Conservation (phyloP, 2,888 invertebrate species). For the Scaptomyza reducta region DNA sequence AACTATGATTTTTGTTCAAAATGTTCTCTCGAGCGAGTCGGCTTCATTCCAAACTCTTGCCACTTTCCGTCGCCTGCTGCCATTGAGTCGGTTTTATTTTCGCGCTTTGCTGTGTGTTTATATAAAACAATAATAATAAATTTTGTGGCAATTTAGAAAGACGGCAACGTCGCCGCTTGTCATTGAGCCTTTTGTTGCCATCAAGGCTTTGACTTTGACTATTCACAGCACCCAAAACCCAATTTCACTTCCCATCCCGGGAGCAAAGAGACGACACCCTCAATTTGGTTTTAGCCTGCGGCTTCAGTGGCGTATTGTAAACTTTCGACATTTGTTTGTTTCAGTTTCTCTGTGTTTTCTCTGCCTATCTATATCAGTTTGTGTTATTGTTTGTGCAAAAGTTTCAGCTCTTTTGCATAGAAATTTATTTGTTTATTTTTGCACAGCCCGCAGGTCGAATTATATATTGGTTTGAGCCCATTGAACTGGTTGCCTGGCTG, state of each 20-base stretch:
- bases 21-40: neutral
- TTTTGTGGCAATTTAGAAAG: slow-evolving; percentile 66
- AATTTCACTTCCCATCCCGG: slow-evolving; percentile 2
- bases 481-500: slow-evolving; percentile 55
- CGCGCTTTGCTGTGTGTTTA: slow-evolving; percentile 67
- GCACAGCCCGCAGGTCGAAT: slow-evolving; percentile 40
- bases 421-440: slow-evolving; percentile 70
- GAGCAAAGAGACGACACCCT: slow-evolving; percentile 12
- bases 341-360: slow-evolving; percentile 15
- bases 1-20: slow-evolving; percentile 22
- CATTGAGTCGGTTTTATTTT: slow-evolving; percentile 56
- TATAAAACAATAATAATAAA: slow-evolving; percentile 76
- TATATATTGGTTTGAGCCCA: slow-evolving; percentile 44
- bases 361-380: slow-evolving; percentile 15
- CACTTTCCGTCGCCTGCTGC: neutral
- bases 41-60: neutral
- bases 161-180: slow-evolving; percentile 16
- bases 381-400: slow-evolving; percentile 50
- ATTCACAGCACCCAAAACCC: slow-evolving; percentile 11
- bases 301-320: slow-evolving; percentile 58
- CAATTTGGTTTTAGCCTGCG: slow-evolving; percentile 35
- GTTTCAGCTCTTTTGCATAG: slow-evolving; percentile 64
- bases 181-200: slow-evolving; percentile 50
- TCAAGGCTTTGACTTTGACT: slow-evolving; percentile 57
- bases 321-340: slow-evolving; percentile 64